phyloP scores from a whole-genome alignment of 2,797 vertebrate species.

The Chaetodon trifasciatus region DNA sequence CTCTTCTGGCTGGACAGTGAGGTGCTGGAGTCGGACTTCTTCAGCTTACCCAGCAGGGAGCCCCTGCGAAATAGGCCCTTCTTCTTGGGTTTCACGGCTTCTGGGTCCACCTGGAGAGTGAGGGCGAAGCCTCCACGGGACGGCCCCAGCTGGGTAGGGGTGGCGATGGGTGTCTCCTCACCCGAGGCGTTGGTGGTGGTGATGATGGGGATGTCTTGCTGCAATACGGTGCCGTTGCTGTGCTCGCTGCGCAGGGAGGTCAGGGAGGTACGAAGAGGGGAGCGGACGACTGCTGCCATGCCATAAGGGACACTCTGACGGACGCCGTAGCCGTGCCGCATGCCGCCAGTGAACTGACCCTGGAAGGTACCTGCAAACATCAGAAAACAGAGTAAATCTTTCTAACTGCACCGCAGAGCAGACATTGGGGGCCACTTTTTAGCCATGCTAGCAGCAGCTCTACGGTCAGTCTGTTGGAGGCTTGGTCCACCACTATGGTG shows the following conservation, averaged over 20 bases:
- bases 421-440: background rate
- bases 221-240: conserved; percentile 94
- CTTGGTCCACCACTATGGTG: background rate
- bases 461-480: too few species aligned
- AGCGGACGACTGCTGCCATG: conserved; percentile 97
- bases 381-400: conserved; percentile 1
- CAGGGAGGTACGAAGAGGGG: conserved; percentile 95
- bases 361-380: conserved; percentile 93
- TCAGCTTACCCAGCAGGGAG: conserved; percentile 93
- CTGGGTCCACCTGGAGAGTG: conserved; percentile 92
- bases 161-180: conserved; percentile 84
- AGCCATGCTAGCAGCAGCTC: too few species aligned
- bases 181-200: conserved; percentile 86
- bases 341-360: conserved; percentile 98
- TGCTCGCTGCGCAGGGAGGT: conserved; percentile 98
- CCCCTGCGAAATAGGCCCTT: conserved; percentile 92
- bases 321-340: conserved; percentile 97
- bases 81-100: conserved; percentile 89
- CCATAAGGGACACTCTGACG: conserved; percentile 98
- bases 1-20: conserved; percentile 98
- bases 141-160: conserved; percentile 85
- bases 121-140: conserved; percentile 97
- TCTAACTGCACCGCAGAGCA: background rate
- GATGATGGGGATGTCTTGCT: conserved; percentile 89
- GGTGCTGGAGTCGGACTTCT: conserved; percentile 92